Evolutionary conservation across 2,888 invertebrate species (phyloP).

Genomic region (Epistrophella euchroma): DNA sequence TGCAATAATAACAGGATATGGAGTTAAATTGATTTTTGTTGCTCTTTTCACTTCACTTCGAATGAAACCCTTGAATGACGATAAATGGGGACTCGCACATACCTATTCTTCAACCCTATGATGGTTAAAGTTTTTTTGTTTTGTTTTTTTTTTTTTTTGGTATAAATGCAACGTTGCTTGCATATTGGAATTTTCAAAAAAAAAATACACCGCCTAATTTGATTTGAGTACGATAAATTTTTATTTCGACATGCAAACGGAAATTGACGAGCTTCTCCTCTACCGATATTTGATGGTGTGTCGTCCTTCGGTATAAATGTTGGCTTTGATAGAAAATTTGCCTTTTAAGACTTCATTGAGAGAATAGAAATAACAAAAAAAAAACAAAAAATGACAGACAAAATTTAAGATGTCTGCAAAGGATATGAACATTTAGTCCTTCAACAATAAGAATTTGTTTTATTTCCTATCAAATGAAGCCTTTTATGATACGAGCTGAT

Average conservation of each 20-base stretch:
- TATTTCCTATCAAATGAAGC: conserved; percentile 26
- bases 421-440: conserved; percentile 10
- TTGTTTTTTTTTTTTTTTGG: neutral
- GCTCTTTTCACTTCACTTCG: conserved; percentile 57
- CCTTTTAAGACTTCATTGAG: conserved; percentile 37
- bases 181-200: conserved; percentile 3
- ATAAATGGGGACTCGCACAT: neutral
- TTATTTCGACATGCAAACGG: conserved; percentile 71
- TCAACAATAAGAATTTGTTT: neutral
- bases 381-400: neutral
- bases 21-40: conserved; percentile 71
- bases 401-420: conserved; percentile 10
- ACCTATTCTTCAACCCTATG: neutral
- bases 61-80: neutral
- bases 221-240: conserved; percentile 72
- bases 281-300: neutral
- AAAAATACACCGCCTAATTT: conserved; percentile 64
- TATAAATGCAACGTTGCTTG: conserved; percentile 1
- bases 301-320: conserved; percentile 61
- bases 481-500: neutral
- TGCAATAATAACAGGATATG: conserved; percentile 80
- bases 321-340: conserved; percentile 46
- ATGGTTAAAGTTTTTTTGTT: too few species aligned
- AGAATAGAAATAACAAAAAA: neutral
- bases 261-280: conserved; percentile 58